Percentiles rank a stretch among this genome's conserved stretches.
These are phyloP conservation scores for Uropetala carovei DNA, from an alignment of 2,888 invertebrate genomes.

Conservation along the genomic window DNA sequence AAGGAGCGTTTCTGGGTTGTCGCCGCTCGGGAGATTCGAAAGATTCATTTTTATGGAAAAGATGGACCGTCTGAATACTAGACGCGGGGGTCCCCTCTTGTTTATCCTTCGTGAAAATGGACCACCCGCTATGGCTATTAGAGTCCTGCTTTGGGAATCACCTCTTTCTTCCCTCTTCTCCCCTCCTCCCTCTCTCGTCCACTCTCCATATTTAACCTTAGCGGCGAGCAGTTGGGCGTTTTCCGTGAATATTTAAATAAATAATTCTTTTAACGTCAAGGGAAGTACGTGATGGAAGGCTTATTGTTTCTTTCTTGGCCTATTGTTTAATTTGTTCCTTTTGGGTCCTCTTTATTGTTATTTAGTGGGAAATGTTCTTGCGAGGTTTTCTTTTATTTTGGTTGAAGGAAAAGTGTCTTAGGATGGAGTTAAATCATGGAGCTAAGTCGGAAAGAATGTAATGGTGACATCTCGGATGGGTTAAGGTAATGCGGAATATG, in stretches of 20 bases:
- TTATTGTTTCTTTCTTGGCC: conserved; percentile 9
- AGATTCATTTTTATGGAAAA: conserved; percentile 31
- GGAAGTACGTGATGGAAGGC: conserved; percentile 5
- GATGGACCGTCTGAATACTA: neutral
- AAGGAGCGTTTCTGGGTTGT: neutral
- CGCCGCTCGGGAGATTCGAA: neutral
- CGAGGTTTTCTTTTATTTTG: neutral
- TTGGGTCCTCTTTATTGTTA: neutral
- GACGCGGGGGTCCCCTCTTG: neutral
- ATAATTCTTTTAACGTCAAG: conserved; percentile 34
- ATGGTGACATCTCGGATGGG: conserved; percentile 9
- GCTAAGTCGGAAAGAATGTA: neutral
- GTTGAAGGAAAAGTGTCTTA: neutral
- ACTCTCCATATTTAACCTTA: neutral
- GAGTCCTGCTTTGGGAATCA: conserved; percentile 10
- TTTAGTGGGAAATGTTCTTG: conserved; percentile 2
- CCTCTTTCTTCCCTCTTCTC: neutral
- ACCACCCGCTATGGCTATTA: conserved; percentile 30
- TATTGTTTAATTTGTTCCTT: conserved; percentile 19
- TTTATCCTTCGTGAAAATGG: conserved; percentile 3
- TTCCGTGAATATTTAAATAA: conserved; percentile 56
- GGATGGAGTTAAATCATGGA: conserved; percentile 33
- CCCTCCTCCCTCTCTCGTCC: neutral
- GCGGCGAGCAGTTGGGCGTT: neutral
- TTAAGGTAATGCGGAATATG: conserved; percentile 35